phyloP scores from a whole-genome alignment of 2,113 vertebrate species.

The Megaceryle maxima region DNA sequence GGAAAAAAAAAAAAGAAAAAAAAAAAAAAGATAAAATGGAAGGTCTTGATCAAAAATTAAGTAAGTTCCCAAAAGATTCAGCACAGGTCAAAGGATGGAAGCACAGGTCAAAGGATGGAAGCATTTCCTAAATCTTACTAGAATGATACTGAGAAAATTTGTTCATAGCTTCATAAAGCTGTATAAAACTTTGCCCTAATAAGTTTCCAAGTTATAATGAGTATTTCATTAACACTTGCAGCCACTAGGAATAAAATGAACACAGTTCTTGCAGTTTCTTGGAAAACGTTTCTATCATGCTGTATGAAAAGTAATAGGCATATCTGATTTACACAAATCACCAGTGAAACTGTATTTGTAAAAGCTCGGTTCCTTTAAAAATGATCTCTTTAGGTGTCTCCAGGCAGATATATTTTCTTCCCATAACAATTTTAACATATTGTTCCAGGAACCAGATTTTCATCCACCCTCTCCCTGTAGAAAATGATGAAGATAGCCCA shows the following conservation, averaged over 20 bases:
- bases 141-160: background rate
- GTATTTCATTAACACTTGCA: background rate
- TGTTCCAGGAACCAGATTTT: slow-evolving; percentile 5
- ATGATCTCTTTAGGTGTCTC: background rate
- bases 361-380: background rate
- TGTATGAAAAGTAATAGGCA: background rate
- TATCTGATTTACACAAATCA: background rate
- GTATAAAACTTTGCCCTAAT: background rate
- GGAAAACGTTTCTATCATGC: background rate
- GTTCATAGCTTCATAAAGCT: background rate
- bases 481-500: slow-evolving; percentile 26
- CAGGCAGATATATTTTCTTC: background rate
- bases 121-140: background rate
- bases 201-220: background rate
- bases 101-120: background rate
- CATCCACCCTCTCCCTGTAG: background rate
- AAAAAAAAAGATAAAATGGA: background rate
- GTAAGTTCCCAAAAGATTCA: background rate
- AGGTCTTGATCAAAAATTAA: background rate
- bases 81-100: background rate
- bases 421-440: background rate
- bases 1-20: background rate
- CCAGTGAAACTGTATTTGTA: background rate
- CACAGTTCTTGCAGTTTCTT: background rate
- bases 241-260: background rate